phyloP scores from a whole-genome alignment of 2,113 vertebrate genomes.

The Strix uralensis region DNA sequence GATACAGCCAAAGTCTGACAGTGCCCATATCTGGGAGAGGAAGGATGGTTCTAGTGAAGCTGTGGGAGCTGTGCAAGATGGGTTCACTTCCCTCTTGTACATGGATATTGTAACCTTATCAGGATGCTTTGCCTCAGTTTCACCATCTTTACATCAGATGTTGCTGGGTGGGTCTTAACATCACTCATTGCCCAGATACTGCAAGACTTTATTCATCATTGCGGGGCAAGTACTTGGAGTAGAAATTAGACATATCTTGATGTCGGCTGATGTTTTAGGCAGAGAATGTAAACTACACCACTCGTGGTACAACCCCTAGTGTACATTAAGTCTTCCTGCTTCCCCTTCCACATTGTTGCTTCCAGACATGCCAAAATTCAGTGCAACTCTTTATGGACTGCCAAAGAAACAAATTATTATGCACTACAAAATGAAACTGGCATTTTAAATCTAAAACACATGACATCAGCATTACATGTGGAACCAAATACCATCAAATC shows the following conservation, averaged over 20 bases:
- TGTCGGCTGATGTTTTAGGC: not conserved
- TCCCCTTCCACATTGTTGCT: not conserved
- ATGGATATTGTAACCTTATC: not conserved
- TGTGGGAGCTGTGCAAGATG: not conserved
- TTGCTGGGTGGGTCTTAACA: not conserved
- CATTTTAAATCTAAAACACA: slow-evolving; percentile 71
- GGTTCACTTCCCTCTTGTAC: not conserved
- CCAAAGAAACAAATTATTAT: slow-evolving; percentile 67
- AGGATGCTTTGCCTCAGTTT: not conserved
- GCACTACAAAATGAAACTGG: slow-evolving; percentile 68
- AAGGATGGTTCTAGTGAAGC: not conserved
- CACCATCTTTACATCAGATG: not conserved
- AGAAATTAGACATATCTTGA: not conserved
- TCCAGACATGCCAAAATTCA: not conserved
- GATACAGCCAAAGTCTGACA: not conserved
- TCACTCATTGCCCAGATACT: not conserved
- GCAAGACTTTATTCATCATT: not conserved
- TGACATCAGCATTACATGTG: slow-evolving; percentile 71
- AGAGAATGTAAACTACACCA: not conserved
- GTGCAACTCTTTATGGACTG: slow-evolving; percentile 59
- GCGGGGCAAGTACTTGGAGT: not conserved
- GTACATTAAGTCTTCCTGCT: not conserved
- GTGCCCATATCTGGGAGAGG: not conserved
- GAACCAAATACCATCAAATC: slow-evolving; percentile 68
- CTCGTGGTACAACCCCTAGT: not conserved